phyloP scores from a whole-genome alignment of 2,888 invertebrate genomes.

The Schizaphis graminum region DNA sequence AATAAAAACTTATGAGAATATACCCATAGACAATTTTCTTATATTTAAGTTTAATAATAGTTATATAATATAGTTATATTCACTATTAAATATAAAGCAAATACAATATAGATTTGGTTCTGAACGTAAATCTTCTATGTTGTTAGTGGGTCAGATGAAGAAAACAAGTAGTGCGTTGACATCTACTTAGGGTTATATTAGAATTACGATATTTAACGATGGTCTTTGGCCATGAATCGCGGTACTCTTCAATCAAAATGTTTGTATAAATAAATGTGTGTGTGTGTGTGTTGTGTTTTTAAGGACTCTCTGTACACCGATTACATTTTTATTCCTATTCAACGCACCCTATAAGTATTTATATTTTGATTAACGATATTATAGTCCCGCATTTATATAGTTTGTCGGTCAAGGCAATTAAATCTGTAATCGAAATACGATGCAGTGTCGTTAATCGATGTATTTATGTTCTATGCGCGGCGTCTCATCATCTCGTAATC shows the following conservation, averaged over 20 bases:
- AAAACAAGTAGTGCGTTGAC: background rate
- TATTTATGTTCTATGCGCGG: background rate
- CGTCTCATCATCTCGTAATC: background rate
- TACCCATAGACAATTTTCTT: too few relatives aligned
- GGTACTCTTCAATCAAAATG: background rate
- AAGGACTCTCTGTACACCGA: background rate
- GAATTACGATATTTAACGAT: background rate
- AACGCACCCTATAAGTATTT: background rate
- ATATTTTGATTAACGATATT: constrained; percentile 20
- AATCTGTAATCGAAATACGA: constrained; percentile 19
- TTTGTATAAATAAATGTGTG: background rate
- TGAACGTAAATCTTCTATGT: too few relatives aligned
- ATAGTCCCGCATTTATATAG: background rate
- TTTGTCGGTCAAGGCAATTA: constrained; percentile 4
- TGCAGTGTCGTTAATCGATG: background rate
- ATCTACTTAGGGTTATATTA: background rate
- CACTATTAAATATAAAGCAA: too few relatives aligned
- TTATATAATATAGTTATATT: too few relatives aligned
- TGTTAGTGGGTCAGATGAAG: too few relatives aligned
- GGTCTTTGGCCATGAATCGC: background rate
- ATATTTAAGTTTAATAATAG: too few relatives aligned
- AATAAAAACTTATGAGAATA: too few relatives aligned
- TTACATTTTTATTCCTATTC: background rate
- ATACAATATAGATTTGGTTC: too few relatives aligned
- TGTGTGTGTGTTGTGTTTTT: background rate